A percentile compares a stretch with the other conserved stretches of the same genome.
Conservation (phyloP, 2,113 vertebrate species). For the Percopsis transmontana region DNA sequence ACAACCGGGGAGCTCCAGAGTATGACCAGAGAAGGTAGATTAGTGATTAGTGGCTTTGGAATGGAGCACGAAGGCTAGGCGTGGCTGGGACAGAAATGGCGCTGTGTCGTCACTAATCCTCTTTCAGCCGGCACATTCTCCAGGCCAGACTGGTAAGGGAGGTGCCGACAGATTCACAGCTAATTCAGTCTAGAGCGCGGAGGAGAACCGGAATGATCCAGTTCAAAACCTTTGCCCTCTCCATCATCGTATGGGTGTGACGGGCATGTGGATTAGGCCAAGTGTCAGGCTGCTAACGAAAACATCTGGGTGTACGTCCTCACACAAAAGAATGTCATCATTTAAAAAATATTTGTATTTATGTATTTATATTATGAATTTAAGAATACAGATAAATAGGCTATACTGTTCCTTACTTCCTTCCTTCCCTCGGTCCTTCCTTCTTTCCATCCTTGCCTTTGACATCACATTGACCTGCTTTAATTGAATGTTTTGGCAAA, state of each 20-base stretch:
- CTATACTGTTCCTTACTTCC: neutral
- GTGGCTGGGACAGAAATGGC: slow-evolving; percentile 54
- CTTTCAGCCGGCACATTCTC: slow-evolving; percentile 49
- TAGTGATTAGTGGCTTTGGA: slow-evolving; percentile 61
- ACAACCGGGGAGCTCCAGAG: slow-evolving; percentile 19
- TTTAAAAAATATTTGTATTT: too few relatives aligned
- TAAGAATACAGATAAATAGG: too few relatives aligned
- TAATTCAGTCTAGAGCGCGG: slow-evolving; percentile 42
- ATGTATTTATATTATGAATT: too few relatives aligned
- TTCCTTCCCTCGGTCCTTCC: too few relatives aligned
- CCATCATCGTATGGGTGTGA: slow-evolving; percentile 39
- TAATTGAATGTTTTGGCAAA: neutral
- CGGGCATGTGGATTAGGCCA: slow-evolving; percentile 29
- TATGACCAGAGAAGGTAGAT: slow-evolving; percentile 44
- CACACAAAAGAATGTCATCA: slow-evolving; percentile 9
- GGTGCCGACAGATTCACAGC: slow-evolving; percentile 35
- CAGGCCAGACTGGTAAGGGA: slow-evolving; percentile 50
- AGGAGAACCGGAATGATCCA: slow-evolving; percentile 56
- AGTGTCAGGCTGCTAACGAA: neutral
- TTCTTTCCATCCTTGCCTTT: too few relatives aligned
- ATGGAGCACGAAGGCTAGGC: slow-evolving; percentile 54
- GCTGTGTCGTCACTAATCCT: slow-evolving; percentile 64
- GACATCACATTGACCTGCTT: neutral
- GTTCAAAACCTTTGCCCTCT: slow-evolving; percentile 27
- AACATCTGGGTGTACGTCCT: slow-evolving; percentile 12